Base-by-base conservation (phyloP, 1,140 invertebrate genomes). In the Helicoverpa armigera region DNA sequence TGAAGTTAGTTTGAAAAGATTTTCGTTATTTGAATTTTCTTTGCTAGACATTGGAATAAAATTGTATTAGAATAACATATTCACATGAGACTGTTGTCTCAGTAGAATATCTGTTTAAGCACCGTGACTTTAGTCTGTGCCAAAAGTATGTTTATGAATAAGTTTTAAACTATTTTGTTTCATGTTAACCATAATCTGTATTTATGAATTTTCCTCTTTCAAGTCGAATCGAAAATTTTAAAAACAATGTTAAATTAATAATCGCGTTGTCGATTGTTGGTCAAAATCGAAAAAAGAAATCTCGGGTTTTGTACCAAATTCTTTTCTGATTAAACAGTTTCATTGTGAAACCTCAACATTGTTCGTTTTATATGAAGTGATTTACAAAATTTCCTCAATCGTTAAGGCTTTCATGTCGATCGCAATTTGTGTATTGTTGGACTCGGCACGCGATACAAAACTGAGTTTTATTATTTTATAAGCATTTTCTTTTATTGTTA, bases 331-430 rank as follows among this genome's bases (percentile, higher is more conserved):
- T 78, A 67, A 65, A 43, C 35, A 56, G 53, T 54, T 77, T 48
- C 76, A 82, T 84, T 84, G 79, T 76, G 75, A 70, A 73, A 50
- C 23, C 61, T 58, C 48, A 80, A 75, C 73, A 82, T 82, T 84
- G 81, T 84, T 80, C 78, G 77, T 43, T 75, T 35, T 58, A 79
- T 82, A 82, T 84, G 76, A 85, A 83, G 82, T 87, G 75, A 83
- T 87, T 87, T 83, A 81, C 83, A 67, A 81, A 81, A 87, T 87
- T 83, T 84, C 84, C 82, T 70, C 82, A 74, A 84, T 81, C 76
- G 83, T 87, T 87, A 87, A 29, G 72, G 67, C 80, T 81, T 85
- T 83, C 83, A 84, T 85, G 82, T 75, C 80, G 69, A 85, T 83
- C 53, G 80, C 81, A 82, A 81, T 86, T 85, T 83, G 77, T 61